Conservation (phyloP, 2,797 vertebrate genomes). For the Hipposideros larvatus region DNA sequence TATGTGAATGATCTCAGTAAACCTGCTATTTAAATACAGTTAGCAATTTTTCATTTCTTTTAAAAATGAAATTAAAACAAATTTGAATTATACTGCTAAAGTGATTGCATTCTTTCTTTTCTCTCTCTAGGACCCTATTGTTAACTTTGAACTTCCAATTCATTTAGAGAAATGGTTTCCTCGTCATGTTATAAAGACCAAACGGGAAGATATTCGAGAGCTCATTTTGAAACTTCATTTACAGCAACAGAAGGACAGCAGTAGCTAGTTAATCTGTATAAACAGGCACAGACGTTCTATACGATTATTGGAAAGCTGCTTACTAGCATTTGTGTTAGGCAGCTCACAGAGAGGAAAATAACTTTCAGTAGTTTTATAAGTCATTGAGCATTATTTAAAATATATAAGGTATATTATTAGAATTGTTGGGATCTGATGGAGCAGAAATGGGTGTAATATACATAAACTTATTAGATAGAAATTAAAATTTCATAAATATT, state of each 20-base stretch:
- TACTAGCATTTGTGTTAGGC: conserved; percentile 75
- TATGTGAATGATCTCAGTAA: background rate
- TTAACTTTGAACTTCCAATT: conserved; percentile 95
- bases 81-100: conserved; percentile 29
- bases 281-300: conserved; percentile 69
- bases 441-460: conserved; percentile 44
- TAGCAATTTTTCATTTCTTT: conserved; percentile 33
- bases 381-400: conserved; percentile 78
- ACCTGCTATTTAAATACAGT: conserved; percentile 10
- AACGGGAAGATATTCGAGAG: conserved; percentile 96
- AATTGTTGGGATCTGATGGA: conserved; percentile 57
- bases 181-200: conserved; percentile 94
- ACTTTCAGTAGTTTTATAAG: conserved; percentile 80
- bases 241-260: conserved; percentile 90
- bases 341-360: conserved; percentile 69
- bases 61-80: conserved; percentile 47
- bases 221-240: conserved; percentile 94
- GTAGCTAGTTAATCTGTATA: conserved; percentile 85
- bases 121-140: conserved; percentile 93
- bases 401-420: conserved; percentile 64
- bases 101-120: conserved; percentile 65
- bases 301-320: conserved; percentile 80
- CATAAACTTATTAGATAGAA: conserved; percentile 81
- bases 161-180: conserved; percentile 95
- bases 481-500: conserved; percentile 80